Percentiles rank a stretch among this genome's conserved stretches.
These are phyloP conservation scores for Laspeyria flexula DNA, from an alignment of 2,888 invertebrate genomes.

Conservation along the genomic window DNA sequence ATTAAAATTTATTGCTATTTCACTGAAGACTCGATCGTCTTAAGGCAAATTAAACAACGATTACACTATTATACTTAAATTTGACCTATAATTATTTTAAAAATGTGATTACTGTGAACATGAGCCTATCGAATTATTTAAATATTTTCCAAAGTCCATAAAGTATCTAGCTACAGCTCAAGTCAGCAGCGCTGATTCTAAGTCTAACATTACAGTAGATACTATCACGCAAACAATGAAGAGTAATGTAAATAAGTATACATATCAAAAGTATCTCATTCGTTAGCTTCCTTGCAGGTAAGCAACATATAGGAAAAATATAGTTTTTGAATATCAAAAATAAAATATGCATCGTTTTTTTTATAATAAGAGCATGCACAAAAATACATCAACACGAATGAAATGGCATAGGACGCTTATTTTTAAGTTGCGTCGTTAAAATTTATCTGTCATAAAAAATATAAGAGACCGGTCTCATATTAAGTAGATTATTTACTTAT, in stretches of 20 bases:
- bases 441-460: slow-evolving; percentile 34
- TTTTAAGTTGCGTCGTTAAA: slow-evolving; percentile 17
- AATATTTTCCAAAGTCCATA: slow-evolving; percentile 47
- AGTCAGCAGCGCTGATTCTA: slow-evolving; percentile 56
- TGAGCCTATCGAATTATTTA: slow-evolving; percentile 56
- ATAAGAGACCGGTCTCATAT: slow-evolving; percentile 41
- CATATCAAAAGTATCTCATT: slow-evolving; percentile 75
- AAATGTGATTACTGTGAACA: slow-evolving; percentile 51
- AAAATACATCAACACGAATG: slow-evolving; percentile 63
- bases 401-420: slow-evolving; percentile 44
- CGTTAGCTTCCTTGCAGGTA: slow-evolving; percentile 72
- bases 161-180: slow-evolving; percentile 54
- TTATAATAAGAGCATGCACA: slow-evolving; percentile 64
- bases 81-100: slow-evolving; percentile 47
- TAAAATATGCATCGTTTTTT: slow-evolving; percentile 72
- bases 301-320: slow-evolving; percentile 79
- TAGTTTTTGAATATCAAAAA: slow-evolving; percentile 83
- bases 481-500: slow-evolving; percentile 27
- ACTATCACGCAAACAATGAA: slow-evolving; percentile 69
- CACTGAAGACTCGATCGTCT: slow-evolving; percentile 71
- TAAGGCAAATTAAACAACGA: slow-evolving; percentile 79
- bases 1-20: slow-evolving; percentile 81
- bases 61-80: slow-evolving; percentile 52
- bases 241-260: slow-evolving; percentile 68
- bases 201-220: slow-evolving; percentile 62